Conservation (phyloP, 2,888 invertebrate genomes). For the Euplagia quadripunctaria region DNA sequence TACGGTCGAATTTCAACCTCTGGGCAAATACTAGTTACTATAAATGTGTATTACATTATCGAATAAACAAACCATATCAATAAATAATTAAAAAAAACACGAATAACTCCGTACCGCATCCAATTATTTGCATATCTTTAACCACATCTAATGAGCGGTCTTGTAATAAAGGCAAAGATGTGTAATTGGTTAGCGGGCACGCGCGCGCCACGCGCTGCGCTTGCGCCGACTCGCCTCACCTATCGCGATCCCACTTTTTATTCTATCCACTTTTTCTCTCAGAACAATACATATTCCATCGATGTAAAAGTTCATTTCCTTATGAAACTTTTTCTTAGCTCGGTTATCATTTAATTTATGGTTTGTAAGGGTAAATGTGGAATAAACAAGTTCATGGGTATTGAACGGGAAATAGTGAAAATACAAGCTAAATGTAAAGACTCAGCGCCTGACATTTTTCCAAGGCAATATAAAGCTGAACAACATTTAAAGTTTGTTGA, state of each 20-base stretch:
- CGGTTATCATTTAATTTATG: background rate
- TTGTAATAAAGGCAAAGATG: constrained; percentile 81
- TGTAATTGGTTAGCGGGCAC: constrained; percentile 81
- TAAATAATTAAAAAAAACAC: background rate
- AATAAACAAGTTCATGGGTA: background rate
- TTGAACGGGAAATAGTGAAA: background rate
- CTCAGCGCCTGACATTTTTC: constrained; percentile 8
- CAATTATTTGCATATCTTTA: constrained; percentile 26
- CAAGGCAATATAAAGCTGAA: constrained; percentile 7
- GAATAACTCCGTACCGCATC: constrained; percentile 26
- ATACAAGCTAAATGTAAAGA: background rate
- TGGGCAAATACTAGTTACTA: too few relatives aligned
- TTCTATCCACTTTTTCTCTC: constrained; percentile 31
- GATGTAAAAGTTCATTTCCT: constrained; percentile 26
- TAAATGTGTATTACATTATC: background rate
- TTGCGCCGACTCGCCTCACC: constrained; percentile 55
- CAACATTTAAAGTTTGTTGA: background rate
- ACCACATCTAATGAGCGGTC: constrained; percentile 76
- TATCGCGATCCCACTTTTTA: constrained; percentile 53
- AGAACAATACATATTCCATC: constrained; percentile 31
- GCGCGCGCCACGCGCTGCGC: constrained; percentile 79
- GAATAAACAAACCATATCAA: background rate
- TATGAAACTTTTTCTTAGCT: background rate
- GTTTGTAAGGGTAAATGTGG: background rate
- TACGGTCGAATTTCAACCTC: background rate